Evolutionary conservation across 64 coral and sea anemone species (phyloP), one percentile per base, ranked within the genome.

Genomic region (Montipora sp.): DNA sequence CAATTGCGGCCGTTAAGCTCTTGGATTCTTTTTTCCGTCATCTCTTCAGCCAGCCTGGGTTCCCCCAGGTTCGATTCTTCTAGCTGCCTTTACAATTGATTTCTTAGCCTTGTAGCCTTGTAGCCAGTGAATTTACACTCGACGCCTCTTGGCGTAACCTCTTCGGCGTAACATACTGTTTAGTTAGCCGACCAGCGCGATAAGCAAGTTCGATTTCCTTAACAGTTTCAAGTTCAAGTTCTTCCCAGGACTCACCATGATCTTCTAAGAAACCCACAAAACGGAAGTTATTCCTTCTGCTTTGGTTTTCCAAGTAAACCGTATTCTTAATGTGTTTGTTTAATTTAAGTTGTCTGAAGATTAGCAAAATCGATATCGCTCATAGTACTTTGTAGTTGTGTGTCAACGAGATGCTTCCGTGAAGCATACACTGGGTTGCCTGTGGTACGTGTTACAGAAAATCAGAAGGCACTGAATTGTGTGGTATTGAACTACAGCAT

Each of bases 41-140:
- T 87, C 83, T 87, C 83, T 67, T 74, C 75, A 77, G 75, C 75
- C 44, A 77, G 75, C 78, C 55, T 88, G 50, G 36, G 76, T 49
- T 75, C 73, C 51, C 87, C 61, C 74, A 2, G 47, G 68, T 63
- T 23, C 53, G 14, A 19, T 79, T 79, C 58, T 51, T 19, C 51
- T 80, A 45, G 59, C 55, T 18, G 3, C 27, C 48, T 89, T 59
- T 13, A 53, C 47, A 88, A 77, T 51, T 10, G 12, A 7, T 11
- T 77, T 5, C 9, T 47, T 27, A 27, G 27, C 27, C 27, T 27
- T 27, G 27, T 77, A 3, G 75, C 36, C 47, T 77, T 77, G 44
- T 77, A 77, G 44, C 75, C 5, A 9, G 27, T 77, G 44, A 77
- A 77, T 47, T 77, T 77, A 16, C 75, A 77, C 24, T 49, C 75